These are phyloP conservation scores for Drosophila ogumai DNA, from an alignment of 1,140 invertebrate genomes.

Conservation along the genomic window DNA sequence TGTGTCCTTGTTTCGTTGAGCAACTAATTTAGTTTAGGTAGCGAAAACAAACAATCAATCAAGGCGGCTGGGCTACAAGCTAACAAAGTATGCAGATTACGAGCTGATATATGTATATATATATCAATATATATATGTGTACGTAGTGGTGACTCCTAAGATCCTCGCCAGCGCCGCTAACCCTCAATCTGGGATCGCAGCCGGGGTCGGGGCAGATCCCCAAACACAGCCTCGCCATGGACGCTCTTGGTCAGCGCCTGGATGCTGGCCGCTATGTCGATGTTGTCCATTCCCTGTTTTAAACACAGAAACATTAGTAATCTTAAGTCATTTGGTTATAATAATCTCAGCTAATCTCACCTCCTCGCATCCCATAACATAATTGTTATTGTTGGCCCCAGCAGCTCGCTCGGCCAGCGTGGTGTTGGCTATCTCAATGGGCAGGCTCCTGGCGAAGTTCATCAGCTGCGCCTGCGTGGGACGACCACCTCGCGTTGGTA, in stretches of 20 bases:
- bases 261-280: slow-evolving; percentile 94
- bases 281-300: slow-evolving; percentile 74
- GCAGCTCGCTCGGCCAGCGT: slow-evolving; percentile 56
- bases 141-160: slow-evolving; percentile 56
- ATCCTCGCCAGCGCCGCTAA: slow-evolving; percentile 10
- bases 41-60: slow-evolving; percentile 45
- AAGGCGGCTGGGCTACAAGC: slow-evolving; percentile 38
- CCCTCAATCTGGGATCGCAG: slow-evolving; percentile 92
- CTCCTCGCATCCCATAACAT: slow-evolving; percentile 63
- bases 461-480: slow-evolving; percentile 38
- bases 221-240: slow-evolving; percentile 93
- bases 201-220: slow-evolving; percentile 92
- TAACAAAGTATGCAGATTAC: slow-evolving; percentile 52
- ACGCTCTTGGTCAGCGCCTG: slow-evolving; percentile 94
- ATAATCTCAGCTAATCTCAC: slow-evolving; percentile 28
- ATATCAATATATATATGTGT: slow-evolving; percentile 57
- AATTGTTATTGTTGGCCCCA: slow-evolving; percentile 51
- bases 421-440: slow-evolving; percentile 78
- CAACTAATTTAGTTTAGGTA: slow-evolving; percentile 78
- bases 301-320: background rate
- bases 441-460: slow-evolving; percentile 79
- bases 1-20: slow-evolving; percentile 54
- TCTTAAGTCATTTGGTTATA: too few relatives aligned
- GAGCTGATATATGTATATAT: slow-evolving; percentile 57
- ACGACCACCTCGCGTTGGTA: slow-evolving; percentile 53